Conservation (phyloP, 2,888 invertebrate species). For the Autographa gamma region DNA sequence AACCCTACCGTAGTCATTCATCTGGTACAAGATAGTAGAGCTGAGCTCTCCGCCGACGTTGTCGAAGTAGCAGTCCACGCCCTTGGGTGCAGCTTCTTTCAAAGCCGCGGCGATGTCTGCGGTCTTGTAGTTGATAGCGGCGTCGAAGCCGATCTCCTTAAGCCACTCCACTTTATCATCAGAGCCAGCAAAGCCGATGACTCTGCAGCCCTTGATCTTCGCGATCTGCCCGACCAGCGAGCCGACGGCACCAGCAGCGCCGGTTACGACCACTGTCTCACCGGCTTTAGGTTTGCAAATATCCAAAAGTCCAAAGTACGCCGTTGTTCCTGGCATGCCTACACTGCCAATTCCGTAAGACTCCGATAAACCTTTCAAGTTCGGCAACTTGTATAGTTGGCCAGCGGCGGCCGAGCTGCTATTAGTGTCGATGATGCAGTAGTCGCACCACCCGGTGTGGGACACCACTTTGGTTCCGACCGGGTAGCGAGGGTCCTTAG, state of each 20-base stretch:
- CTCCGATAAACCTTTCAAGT: conserved; percentile 84
- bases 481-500: conserved; percentile 89
- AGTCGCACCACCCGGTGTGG: conserved; percentile 73
- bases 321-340: conserved; percentile 92
- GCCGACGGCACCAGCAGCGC: conserved; percentile 94
- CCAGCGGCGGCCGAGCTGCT: conserved; percentile 34
- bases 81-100: conserved; percentile 86
- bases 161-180: conserved; percentile 74
- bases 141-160: conserved; percentile 91
- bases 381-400: conserved; percentile 81
- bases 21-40: conserved; percentile 87
- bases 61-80: conserved; percentile 93
- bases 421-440: conserved; percentile 55
- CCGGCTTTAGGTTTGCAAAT: conserved; percentile 91
- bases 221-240: conserved; percentile 93
- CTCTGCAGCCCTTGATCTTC: conserved; percentile 90
- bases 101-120: conserved; percentile 83
- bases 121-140: conserved; percentile 92
- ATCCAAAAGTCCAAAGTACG: conserved; percentile 92
- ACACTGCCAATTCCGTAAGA: conserved; percentile 90
- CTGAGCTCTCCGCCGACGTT: conserved; percentile 92
- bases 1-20: conserved; percentile 89
- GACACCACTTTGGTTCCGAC: conserved; percentile 89
- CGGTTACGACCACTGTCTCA: conserved; percentile 92
- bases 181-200: conserved; percentile 92